Evolutionary conservation across 37 sponge, comb jelly and placozoan genomes (phyloP).

Genomic region (Amphimedon queenslandica): DNA sequence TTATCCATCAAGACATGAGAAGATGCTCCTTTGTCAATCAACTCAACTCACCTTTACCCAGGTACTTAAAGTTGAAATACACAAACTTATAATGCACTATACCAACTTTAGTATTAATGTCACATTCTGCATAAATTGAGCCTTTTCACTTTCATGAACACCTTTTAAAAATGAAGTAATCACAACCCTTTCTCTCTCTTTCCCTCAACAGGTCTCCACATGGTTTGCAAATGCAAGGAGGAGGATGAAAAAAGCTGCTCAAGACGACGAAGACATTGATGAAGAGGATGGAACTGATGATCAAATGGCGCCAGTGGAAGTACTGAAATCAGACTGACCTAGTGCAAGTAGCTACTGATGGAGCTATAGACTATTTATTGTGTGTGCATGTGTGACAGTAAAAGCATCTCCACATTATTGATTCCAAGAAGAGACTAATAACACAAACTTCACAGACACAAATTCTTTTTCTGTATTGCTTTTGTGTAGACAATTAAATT

Average conservation of each 20-base stretch:
- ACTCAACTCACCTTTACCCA: slow-evolving; percentile 83
- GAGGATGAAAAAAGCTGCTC: slow-evolving; percentile 58
- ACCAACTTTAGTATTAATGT: neutral
- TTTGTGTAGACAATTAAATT: too few relatives aligned
- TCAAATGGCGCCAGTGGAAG: too few relatives aligned
- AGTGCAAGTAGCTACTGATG: too few relatives aligned
- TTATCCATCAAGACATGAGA: slow-evolving; percentile 78
- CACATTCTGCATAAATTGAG: neutral
- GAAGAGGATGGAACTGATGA: slow-evolving; percentile 9
- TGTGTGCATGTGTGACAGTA: too few relatives aligned
- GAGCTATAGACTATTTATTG: too few relatives aligned
- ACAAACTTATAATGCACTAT: neutral
- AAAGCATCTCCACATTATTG: too few relatives aligned
- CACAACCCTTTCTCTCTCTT: neutral
- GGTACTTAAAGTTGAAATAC: slow-evolving; percentile 25
- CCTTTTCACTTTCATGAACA: neutral
- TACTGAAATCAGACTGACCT: too few relatives aligned
- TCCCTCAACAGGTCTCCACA: slow-evolving; percentile 58
- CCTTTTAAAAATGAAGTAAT: too few relatives aligned
- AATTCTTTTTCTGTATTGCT: too few relatives aligned
- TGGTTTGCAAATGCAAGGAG: slow-evolving; percentile 86
- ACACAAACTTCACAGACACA: too few relatives aligned
- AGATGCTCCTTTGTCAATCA: slow-evolving; percentile 66
- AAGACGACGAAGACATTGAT: slow-evolving; percentile 40
- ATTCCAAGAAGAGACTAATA: too few relatives aligned